Conservation (phyloP, 2,113 vertebrate species). For the Gavia stellata region DNA sequence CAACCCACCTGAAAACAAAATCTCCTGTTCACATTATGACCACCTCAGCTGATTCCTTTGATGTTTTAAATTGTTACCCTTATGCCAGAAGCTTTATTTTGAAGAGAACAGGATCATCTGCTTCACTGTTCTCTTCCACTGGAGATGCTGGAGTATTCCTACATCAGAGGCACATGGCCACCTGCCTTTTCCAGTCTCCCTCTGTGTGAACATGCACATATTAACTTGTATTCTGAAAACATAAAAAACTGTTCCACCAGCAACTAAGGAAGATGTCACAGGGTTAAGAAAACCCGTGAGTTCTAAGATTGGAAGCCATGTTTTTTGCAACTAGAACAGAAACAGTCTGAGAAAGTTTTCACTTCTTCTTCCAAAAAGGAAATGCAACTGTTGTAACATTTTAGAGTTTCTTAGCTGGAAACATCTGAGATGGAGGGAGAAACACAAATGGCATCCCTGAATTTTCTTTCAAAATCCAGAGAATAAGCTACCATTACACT, state of each 20-base stretch:
- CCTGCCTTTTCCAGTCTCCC: background rate
- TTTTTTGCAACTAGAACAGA: background rate
- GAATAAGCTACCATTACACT: background rate
- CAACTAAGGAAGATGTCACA: background rate
- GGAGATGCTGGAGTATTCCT: background rate
- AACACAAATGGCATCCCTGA: background rate
- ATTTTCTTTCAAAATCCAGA: background rate
- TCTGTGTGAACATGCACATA: background rate
- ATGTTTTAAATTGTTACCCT: background rate
- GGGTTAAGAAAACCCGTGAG: background rate
- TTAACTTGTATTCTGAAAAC: background rate
- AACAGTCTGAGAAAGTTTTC: constrained; percentile 33
- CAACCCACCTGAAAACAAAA: background rate
- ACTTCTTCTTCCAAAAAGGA: constrained; percentile 46
- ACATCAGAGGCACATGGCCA: background rate
- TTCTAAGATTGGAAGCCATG: background rate
- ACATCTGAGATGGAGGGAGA: background rate
- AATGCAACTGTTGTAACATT: background rate
- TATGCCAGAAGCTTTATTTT: background rate
- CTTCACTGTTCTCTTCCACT: background rate
- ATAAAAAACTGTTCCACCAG: background rate
- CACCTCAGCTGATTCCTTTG: background rate
- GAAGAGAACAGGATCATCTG: background rate
- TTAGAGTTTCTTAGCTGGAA: background rate
- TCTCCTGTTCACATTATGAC: background rate